Evolutionary conservation across 2,888 invertebrate genomes (phyloP), one percentile per base, ranked within the genome.

Genomic region (Patella pellucida): DNA sequence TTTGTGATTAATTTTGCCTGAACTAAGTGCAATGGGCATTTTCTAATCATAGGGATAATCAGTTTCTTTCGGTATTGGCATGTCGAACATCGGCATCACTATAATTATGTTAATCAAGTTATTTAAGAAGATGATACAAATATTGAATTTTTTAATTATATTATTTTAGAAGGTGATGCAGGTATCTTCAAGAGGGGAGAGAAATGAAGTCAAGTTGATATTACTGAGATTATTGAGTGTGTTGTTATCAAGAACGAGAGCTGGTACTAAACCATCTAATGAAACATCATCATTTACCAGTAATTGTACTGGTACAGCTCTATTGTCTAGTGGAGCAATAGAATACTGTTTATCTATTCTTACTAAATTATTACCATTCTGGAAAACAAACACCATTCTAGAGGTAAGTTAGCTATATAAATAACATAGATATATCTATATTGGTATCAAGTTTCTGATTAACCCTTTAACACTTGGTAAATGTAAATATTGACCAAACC

Each of bases 191-290:
- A 62, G 62, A 62, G 19, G 62, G 19, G 62, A 62, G 15, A 62
- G 62, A 62, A 62, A 62, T 78, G 97, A 98, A 92, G 94, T 97
- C 77, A 96, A 96, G 89, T 92, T 98, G 14, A 94, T 97, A 52
- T 94, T 97, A 77, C 95, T 98, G 93, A 93, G 97, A 76, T 93
- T 98, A 52, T 93, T 98, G 70, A 96, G 97, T 93, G 92, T 90
- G 16, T 83, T 90, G 31, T 82, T 90, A 82, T 90, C 90, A 16
- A 84, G 89, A 54, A 87, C 89, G 15, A 87, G 87, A 74, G 83
- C 88, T 31, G 88, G 88, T 56, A 84, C 88, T 15, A 89, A 89
- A 78, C 85, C 88, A 27, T 83, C 92, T 74, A 91, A 90, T 85
- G 90, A 92, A 80, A 79, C 84, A 9, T 86, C 88, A 0, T 85